A percentile compares a stretch with the other conserved stretches of the same genome.
phyloP scores from a whole-genome alignment of 2,113 vertebrate species.

The Bostrychus sinensis region DNA sequence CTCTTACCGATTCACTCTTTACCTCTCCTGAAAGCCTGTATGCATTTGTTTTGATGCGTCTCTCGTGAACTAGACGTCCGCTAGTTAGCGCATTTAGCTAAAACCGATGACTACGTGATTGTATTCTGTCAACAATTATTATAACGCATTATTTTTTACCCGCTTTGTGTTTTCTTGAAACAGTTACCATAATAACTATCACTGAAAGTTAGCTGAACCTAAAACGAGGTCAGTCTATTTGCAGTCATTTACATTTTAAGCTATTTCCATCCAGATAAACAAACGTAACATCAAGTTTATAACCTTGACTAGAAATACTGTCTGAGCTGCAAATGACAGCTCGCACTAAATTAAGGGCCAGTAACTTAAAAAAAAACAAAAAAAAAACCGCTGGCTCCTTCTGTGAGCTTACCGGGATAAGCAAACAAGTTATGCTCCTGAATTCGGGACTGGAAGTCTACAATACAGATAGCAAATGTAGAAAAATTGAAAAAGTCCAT shows the following conservation, averaged over 20 bases:
- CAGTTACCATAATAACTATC: background rate
- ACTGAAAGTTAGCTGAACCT: background rate
- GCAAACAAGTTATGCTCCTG: background rate
- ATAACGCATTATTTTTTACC: background rate
- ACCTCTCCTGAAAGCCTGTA: background rate
- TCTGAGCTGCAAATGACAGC: background rate
- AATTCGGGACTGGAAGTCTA: background rate
- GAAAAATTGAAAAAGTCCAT: no score
- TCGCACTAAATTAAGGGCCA: background rate
- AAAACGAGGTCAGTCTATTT: background rate
- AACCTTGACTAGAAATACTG: background rate
- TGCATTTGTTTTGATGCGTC: slow-evolving; percentile 11
- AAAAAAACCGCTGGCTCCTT: background rate
- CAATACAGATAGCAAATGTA: no score
- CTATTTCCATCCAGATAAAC: background rate
- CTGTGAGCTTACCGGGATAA: background rate
- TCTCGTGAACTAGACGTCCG: slow-evolving; percentile 21
- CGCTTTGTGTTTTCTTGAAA: background rate
- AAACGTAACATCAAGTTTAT: slow-evolving; percentile 1
- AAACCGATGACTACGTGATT: slow-evolving; percentile 13
- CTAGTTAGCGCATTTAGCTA: slow-evolving; percentile 68
- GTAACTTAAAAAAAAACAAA: no score
- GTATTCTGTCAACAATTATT: background rate
- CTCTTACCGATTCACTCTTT: background rate
- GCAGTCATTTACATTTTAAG: background rate